A percentile compares a stretch with the other conserved stretches of the same genome.
Conservation (phyloP, 2,888 invertebrate genomes). For the Sturmia bella region DNA sequence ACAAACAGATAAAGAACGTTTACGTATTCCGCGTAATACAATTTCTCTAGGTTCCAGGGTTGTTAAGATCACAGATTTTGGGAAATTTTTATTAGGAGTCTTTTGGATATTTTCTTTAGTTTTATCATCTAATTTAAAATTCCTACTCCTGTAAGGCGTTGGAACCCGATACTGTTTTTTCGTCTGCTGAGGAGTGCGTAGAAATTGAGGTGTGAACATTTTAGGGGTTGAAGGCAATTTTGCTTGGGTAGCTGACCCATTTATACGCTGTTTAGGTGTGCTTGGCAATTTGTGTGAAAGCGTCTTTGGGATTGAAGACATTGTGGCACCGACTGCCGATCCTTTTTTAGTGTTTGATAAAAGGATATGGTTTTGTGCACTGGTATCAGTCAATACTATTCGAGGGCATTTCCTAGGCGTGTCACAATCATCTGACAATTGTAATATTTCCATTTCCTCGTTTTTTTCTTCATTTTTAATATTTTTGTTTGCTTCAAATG, state of each 20-base stretch:
- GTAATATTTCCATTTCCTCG: conserved; percentile 60
- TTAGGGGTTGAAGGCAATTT: conserved; percentile 31
- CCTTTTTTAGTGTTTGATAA: neutral
- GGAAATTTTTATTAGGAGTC: neutral
- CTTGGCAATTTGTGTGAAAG: no score
- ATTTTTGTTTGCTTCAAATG: conserved; percentile 57
- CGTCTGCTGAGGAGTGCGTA: conserved; percentile 3
- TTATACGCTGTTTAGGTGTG: neutral
- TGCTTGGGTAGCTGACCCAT: neutral
- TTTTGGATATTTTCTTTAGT: conserved; percentile 41
- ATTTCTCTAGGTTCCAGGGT: conserved; percentile 65
- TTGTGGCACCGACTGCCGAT: no score
- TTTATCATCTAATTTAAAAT: conserved; percentile 32
- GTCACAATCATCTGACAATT: conserved; percentile 57
- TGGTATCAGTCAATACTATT: conserved; percentile 38
- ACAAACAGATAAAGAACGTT: conserved; percentile 76
- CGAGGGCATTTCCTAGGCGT: conserved; percentile 47
- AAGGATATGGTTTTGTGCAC: neutral
- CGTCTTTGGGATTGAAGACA: no score
- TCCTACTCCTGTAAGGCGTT: conserved; percentile 73
- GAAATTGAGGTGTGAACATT: conserved; percentile 37
- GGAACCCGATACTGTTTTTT: conserved; percentile 70
- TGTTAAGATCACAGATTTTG: conserved; percentile 46
- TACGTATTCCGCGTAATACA: conserved; percentile 72
- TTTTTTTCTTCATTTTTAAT: conserved; percentile 16